Base-by-base conservation (phyloP, 2,113 vertebrate species). In the Ammodytes dubius region DNA sequence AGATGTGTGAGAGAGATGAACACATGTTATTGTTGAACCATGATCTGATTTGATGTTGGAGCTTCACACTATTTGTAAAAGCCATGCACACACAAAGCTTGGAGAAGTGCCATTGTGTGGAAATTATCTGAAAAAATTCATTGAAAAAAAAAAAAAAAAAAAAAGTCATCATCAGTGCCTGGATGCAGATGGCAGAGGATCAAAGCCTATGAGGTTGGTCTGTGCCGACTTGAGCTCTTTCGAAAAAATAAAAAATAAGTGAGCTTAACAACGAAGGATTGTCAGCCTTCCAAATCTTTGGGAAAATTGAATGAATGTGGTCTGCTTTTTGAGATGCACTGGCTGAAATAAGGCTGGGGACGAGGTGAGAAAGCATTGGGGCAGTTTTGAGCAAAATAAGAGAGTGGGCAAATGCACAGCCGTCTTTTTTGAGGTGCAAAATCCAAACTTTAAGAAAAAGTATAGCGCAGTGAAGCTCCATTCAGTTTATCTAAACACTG, bases 1-100 rank as follows among this genome's bases (percentile, higher is more conserved):
- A 6, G 63, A 27, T 68, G 67, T 63, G 43, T 37, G 3, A 17
- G 4, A 52, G 10, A 37, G 27, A 45, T 63, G 17, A 27, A 57
- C 6, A 69, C 14, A 60, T 8, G 35, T 45, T 40, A 40, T 57
- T 60, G 54, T 40, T 40, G 43, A 59, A 27, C 7, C 9, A 57
- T 14, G 4, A 74, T 65, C 75, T 88, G 82, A 90, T 91, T 92
- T 85, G 76, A 57, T 88, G 78, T 82, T 89, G 85, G 79, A 86
- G 81, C 39, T 66, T 91, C 73, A 85, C 81, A 83, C 68, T 75
- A 49, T 82, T 77, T 64, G 27, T 81, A 19, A 75, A 79, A 87
- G 87, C 85, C 88, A 93, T 90, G 88, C 89, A 88, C 1, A 79
- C 69, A 86, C n/a, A 85, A 70, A 82, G n/a, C 43, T 61, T 70